Evolutionary conservation across 2,113 vertebrate genomes (phyloP), one percentile per base, ranked within the genome.

Genomic region (Leptosomus discolor): DNA sequence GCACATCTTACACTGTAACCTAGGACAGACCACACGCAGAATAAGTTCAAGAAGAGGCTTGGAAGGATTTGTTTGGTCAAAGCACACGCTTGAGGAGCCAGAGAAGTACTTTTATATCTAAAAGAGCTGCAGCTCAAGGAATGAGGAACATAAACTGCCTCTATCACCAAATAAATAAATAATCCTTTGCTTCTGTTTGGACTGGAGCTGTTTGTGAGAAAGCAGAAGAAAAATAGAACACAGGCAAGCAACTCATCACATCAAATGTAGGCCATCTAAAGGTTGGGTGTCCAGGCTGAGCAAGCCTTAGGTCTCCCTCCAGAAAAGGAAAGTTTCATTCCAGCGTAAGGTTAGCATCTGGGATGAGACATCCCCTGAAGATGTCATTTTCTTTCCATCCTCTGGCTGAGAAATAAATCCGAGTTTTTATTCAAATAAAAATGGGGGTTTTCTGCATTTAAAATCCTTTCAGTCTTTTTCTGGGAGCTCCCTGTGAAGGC

Each of bases 21-120:
- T n/a, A n/a, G n/a, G n/a, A n/a, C n/a, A 51, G 11, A 39, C 5
- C 30, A 51, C 0, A 1, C 18, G 6, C 5, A 37, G 30, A 39
- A 14, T 36, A 22, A 54, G 29, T 53, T 78, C 43, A 76, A 51
- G 17, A 57, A 77, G 50, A 32, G 26, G 39, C 34, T 41, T 37
- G 26, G 7, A 37, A 67, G 12, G 23, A 46, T 64, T 43, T 36
- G 2, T 82, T 92, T 78, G 36, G 23, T 17, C 18, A 23, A 51
- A 88, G 4, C 15, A 63, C 1, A 6, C n/a, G 14, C 29, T 87
- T 41, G 9, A 37, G 17, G 4, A 91, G 3, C 8, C 21, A 81
- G 1, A 70, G 2, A 82, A 82, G 64, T 51, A 36, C 4, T 89
- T 86, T 48, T 15, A 24, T 23, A 12, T 45, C 34, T 11, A 19